These are phyloP conservation scores for Diplazon laetatorius DNA, from an alignment of 2,888 invertebrate species.

Conservation along the genomic window DNA sequence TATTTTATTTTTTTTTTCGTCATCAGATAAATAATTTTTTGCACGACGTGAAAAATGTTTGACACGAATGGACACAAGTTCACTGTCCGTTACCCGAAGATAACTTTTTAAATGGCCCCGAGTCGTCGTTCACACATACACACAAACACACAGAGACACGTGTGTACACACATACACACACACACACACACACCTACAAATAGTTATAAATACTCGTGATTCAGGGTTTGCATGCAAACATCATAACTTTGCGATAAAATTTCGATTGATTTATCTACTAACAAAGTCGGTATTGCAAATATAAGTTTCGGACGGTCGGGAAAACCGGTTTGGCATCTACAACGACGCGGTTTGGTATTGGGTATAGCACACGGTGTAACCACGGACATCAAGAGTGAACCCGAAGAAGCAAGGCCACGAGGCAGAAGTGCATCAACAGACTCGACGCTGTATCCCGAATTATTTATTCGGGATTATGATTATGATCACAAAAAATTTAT, in stretches of 20 bases:
- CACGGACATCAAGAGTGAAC: slow-evolving; percentile 15
- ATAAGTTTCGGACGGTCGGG: slow-evolving; percentile 75
- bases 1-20: too few species aligned
- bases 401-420: slow-evolving; percentile 30
- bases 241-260: slow-evolving; percentile 77
- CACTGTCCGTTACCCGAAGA: not conserved
- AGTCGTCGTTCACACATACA: not conserved
- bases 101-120: not conserved
- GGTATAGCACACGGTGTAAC: slow-evolving; percentile 5
- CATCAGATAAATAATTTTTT: too few species aligned
- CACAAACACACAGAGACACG: not conserved
- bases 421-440: slow-evolving; percentile 48
- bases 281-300: slow-evolving; percentile 79
- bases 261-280: slow-evolving; percentile 78
- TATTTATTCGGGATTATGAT: slow-evolving; percentile 77
- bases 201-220: slow-evolving; percentile 2
- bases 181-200: not conserved
- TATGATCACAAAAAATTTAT: slow-evolving; percentile 71
- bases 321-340: slow-evolving; percentile 76
- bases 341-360: slow-evolving; percentile 14
- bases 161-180: not conserved
- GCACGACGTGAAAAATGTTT: not conserved
- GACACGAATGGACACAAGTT: not conserved
- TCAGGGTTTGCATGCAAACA: slow-evolving; percentile 70
- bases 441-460: slow-evolving; percentile 71